phyloP scores from a whole-genome alignment of 1,140 invertebrate genomes.

The Heterodera carotae region DNA sequence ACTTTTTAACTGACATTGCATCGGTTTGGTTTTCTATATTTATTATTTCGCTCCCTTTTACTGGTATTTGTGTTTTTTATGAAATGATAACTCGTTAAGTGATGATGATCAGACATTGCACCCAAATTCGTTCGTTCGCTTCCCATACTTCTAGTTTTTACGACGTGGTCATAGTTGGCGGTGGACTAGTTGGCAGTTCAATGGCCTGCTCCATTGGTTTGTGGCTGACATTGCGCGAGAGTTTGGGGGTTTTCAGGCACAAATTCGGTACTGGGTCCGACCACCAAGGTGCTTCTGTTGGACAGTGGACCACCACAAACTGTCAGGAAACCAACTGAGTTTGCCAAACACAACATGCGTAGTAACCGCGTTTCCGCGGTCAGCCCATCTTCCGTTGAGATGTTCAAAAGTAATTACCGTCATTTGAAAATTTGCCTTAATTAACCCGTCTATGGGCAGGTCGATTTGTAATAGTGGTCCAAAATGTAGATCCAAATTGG shows the following conservation, averaged over 20 bases:
- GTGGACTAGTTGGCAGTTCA: slow-evolving; percentile 53
- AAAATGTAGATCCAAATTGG: no score
- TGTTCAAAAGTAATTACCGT: slow-evolving; percentile 53
- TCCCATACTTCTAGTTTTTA: neutral
- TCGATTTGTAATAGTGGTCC: no score
- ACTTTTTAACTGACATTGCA: no score
- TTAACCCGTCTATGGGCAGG: no score
- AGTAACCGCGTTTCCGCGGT: slow-evolving; percentile 54
- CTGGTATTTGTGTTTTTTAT: neutral
- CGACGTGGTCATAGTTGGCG: slow-evolving; percentile 52
- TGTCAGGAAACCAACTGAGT: slow-evolving; percentile 6
- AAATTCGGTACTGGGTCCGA: slow-evolving; percentile 29
- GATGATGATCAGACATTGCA: neutral
- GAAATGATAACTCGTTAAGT: neutral
- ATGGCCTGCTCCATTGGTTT: slow-evolving; percentile 54
- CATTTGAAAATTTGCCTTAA: no score
- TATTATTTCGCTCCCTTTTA: no score
- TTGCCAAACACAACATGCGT: slow-evolving; percentile 19
- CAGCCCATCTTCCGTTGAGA: slow-evolving; percentile 43
- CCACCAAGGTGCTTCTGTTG: slow-evolving; percentile 43
- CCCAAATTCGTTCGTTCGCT: neutral
- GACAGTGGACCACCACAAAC: slow-evolving; percentile 35
- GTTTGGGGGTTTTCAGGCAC: slow-evolving; percentile 39
- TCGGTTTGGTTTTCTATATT: no score
- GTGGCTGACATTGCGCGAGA: neutral